Base-by-base conservation (phyloP, 2,888 invertebrate species). In the Salticus scenicus region DNA sequence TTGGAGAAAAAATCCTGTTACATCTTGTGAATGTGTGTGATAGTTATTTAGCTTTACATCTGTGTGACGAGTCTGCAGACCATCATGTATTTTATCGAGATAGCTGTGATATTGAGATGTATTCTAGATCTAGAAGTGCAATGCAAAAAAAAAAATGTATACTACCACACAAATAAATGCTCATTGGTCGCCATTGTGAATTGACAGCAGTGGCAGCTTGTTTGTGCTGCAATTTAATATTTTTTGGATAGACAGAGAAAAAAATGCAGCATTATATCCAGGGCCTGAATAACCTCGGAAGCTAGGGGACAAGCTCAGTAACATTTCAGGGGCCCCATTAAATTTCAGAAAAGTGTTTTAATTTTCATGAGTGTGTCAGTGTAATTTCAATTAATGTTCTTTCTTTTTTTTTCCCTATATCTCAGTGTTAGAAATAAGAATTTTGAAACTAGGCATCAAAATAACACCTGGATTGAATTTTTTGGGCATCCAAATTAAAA, bases 61-160 rank as follows among this genome's bases (percentile, higher is more conserved):
- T 70, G 73, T 77, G 70, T 74, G 72, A 69, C 77, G 67, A 77
- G 77, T 77, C 83, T 66, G 77, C 83, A 33, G 67, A 83, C 51
- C 84, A 84, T 63, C 84, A 70, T 84, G 84, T 84, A 73, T 84
- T 77, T 84, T 84, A 84, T 78, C 51, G 84, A 78, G 84, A 84
- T 74, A 84, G 84, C 84, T 84, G 84, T 84, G 84, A 84, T 84
- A 84, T 84, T 84, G 84, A 84, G 47, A 77, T 77, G 84, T 78
- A 78, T 84, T 82, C 73, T 78, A 84, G 84, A 78, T 79, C 73
- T 84, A 79, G 78, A 84, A 84, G 84, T 84, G 84, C 84, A 84
- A 84, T 84, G 82, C 82, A 76, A 71, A n/a, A n/a, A n/a, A n/a
- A n/a, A n/a, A n/a, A 57, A 73, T 69, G 72, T 76, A 69, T 67